Evolutionary conservation across 2,113 vertebrate species (phyloP).

Genomic region (Callionymus lyra): DNA sequence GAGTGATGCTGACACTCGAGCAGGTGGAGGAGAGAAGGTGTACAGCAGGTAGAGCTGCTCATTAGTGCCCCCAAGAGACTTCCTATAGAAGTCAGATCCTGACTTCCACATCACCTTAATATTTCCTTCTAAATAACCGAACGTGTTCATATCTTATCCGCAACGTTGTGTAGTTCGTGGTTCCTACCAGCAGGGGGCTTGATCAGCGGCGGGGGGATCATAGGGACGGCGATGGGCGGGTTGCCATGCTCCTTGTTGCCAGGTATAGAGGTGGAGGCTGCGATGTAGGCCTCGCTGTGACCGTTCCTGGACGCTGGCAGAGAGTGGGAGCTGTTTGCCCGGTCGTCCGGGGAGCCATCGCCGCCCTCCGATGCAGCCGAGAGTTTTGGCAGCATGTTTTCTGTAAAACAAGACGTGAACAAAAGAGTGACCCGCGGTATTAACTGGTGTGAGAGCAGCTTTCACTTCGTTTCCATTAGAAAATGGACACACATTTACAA

Average conservation of each 20-base stretch:
- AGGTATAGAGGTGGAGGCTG: constrained; percentile 80
- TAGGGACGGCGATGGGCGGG: constrained; percentile 90
- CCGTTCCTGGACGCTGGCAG: constrained; percentile 85
- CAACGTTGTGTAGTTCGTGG: constrained; percentile 4
- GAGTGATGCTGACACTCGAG: constrained; percentile 44
- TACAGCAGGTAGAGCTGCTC: constrained; percentile 56
- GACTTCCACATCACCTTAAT: constrained; percentile 23
- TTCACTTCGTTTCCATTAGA: too few relatives aligned
- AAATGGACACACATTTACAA: too few relatives aligned
- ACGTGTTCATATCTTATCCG: constrained; percentile 19
- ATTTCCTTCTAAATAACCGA: constrained; percentile 10
- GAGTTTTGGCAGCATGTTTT: constrained; percentile 97
- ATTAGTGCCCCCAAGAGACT: too few relatives aligned
- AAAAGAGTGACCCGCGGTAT: too few relatives aligned
- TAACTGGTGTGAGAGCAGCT: too few relatives aligned
- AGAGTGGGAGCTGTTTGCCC: constrained; percentile 83
- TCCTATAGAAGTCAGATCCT: too few relatives aligned
- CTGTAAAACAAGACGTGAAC: constrained; percentile 60
- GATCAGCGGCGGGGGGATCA: constrained; percentile 94
- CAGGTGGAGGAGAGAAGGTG: constrained; percentile 53
- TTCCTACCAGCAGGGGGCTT: constrained; percentile 93
- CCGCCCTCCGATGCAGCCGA: constrained; percentile 78
- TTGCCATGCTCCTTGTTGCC: constrained; percentile 88
- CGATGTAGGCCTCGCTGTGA: constrained; percentile 77
- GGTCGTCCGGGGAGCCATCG: constrained; percentile 81